These are phyloP conservation scores for Aphis gossypii DNA, from an alignment of 1,140 invertebrate species.

Conservation along the genomic window DNA sequence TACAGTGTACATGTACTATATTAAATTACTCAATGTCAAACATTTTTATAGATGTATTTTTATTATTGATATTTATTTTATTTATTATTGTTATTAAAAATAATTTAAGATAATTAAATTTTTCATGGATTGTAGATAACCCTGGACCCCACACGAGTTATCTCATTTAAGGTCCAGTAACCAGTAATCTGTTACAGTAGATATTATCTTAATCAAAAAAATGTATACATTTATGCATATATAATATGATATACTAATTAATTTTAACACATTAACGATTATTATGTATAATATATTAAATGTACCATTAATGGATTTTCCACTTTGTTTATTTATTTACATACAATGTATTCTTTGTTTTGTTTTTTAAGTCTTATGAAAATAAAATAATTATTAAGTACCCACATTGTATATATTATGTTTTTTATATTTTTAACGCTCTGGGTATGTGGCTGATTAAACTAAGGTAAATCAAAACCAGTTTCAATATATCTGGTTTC, in stretches of 20 bases:
- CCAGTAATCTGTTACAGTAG: background rate
- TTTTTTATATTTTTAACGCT: background rate
- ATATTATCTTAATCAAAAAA: no score
- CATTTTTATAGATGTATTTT: background rate
- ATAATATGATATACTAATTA: background rate
- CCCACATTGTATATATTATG: no score
- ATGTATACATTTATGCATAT: no score
- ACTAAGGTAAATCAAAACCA: background rate
- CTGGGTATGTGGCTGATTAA: background rate
- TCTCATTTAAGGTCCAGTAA: background rate
- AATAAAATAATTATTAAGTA: no score
- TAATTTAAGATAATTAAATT: background rate
- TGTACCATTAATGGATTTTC: background rate
- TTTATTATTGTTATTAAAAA: background rate
- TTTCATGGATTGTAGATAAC: background rate
- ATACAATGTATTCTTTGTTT: background rate
- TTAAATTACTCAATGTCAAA: background rate
- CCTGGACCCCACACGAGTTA: background rate
- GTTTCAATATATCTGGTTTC: background rate
- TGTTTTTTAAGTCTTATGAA: background rate
- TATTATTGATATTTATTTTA: background rate
- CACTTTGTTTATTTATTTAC: background rate
- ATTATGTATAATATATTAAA: background rate
- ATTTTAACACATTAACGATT: background rate
- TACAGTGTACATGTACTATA: no score